Evolutionary conservation across 2,888 invertebrate species (phyloP), one percentile per base, ranked within the genome.

Genomic region (Lasioglossum morio): DNA sequence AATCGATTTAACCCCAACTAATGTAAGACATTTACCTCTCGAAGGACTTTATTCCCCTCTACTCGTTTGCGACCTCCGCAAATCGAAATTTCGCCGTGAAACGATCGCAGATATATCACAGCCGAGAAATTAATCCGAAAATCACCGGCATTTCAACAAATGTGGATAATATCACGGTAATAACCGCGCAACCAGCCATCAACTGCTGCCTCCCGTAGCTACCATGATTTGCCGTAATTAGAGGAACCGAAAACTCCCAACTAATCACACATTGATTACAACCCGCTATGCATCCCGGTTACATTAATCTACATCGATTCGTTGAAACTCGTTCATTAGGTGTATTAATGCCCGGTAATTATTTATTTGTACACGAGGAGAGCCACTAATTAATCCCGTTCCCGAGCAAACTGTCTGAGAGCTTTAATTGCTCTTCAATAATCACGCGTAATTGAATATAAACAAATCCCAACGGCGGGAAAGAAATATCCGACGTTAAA

Each of bases 241-340:
- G 60, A 73, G 69, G 57, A 48, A 48, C 57, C 77, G 79, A 85
- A 79, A 79, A 76, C 46, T 73, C 73, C 73, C 46, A 70, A 84
- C 79, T 85, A 84, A 84, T 76, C 43, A 70, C 46, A 48, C 48
- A 23, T 63, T 46, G 73, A 73, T 74, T 19, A 5, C 53, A 63
- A 48, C 2, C 2, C 43, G 70, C 72, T 78, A 63, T 70, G 74
- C 66, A 78, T 66, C 60, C 43, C 77, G 73, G 72, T 75, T 79
- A 76, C 72, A 73, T 83, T 79, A 73, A 79, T 85, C 46, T 46
- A 37, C 84, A 77, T 40, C 76, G 76, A 79, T 85, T 73, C 85
- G 57, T 82, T 30, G 84, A 79, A 30, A 76, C 57, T 79, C 53
- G 72, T 83, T 76, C 76, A 57, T 72, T 83, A 76, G 75, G 46